A percentile compares a stretch with the other conserved stretches of the same genome.
These are phyloP conservation scores for Oreohelix idahoensis DNA, from an alignment of 1,140 invertebrate genomes.

Conservation along the genomic window DNA sequence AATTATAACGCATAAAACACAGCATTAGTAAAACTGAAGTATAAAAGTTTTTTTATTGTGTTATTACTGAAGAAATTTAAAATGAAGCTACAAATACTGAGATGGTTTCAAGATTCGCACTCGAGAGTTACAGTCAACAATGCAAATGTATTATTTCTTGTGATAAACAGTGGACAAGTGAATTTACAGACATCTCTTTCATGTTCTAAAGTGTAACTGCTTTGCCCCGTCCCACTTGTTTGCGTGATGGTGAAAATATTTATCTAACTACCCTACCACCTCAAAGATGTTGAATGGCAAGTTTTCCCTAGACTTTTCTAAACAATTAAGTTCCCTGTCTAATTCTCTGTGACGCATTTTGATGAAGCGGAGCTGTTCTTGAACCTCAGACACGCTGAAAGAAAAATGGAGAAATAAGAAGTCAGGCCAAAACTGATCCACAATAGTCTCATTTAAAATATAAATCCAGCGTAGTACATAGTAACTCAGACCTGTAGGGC, in stretches of 20 bases:
- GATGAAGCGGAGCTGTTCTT: slow-evolving; percentile 19
- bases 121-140: no score
- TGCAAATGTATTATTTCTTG: no score
- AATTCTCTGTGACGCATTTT: slow-evolving; percentile 19
- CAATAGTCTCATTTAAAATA: neutral
- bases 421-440: neutral
- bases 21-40: no score
- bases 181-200: no score
- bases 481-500: neutral
- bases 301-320: neutral
- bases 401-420: neutral
- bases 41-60: no score
- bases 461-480: no score
- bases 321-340: slow-evolving; percentile 13
- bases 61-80: no score
- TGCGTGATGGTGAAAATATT: neutral
- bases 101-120: no score
- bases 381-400: slow-evolving; percentile 6
- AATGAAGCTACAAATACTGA: no score
- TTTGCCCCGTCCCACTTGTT: neutral
- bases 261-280: no score
- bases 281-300: neutral
- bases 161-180: no score
- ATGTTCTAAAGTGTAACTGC: neutral
- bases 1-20: no score